Base-by-base conservation (phyloP, 1,140 invertebrate species). In the Formica exsecta region DNA sequence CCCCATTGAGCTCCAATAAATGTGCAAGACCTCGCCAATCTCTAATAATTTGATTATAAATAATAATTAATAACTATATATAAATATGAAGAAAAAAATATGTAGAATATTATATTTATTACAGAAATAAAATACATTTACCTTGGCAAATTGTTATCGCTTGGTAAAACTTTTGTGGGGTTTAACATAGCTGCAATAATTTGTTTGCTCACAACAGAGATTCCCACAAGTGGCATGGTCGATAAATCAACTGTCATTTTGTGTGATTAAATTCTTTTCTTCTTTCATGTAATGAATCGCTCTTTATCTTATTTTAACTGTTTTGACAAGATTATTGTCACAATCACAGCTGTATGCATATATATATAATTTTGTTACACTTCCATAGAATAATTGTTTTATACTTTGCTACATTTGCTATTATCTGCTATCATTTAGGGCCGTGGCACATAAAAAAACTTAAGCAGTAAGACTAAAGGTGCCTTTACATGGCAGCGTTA, bases 11-110 rank as follows among this genome's bases (percentile, higher is more conserved):
- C 7, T 95, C 94, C 38, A 95, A 94, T 59, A 96, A 89, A 80
- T 96, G 95, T 0, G 96, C 96, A 8, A 97, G 91, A 29, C 97
- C 97, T 86, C 96, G 95, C 97, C 97, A 97, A 93, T 97, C 97
- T 81, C 97, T 96, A 86, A 51, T 94, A 91, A 92, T 44, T 73
- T 74, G 57, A 32, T 65, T 84, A 77, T 68, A 66, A 79, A 86
- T 81, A 83, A 84, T 68, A 48, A 61, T 85, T 57, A 22, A 5
- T 62, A 13, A 38, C 19, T 61, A 61, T 3, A 71, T 84, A 62
- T 29, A 25, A 19, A 51, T 19, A 16, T 16, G 16, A 19, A 51
- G 13, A 51, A 19, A 0, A 48, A 48, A 48, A 83, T 36, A 57
- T 19, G 7, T 9, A 73, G 22, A 70, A 44, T 62, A 44, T 73